Base-by-base conservation (phyloP, 2,888 invertebrate species). In the Tolmerus cingulatus region DNA sequence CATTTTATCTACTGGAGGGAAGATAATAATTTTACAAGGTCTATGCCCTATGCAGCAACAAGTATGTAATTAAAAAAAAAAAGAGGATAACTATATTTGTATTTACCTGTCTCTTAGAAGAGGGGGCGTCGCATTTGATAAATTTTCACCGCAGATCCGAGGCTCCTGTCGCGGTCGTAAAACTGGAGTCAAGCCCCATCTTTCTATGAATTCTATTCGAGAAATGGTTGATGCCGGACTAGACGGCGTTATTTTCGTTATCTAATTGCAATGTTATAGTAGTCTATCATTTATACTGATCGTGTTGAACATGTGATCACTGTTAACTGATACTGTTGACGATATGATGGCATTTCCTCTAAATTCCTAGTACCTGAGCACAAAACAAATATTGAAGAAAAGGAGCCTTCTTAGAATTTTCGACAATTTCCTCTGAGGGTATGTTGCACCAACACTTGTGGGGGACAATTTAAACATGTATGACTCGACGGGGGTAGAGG, bases 171-270 rank as follows among this genome's bases (percentile, higher is more conserved):
- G 97, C 96, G 97, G 97, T 95, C 96, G 96, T 95, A 97, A 96
- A 96, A 97, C 97, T 96, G 97, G 97, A 96, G 97, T 97, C 95
- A 97, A 97, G 96, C 97, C 97, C 97, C 97, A 97, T 97, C 97
- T 97, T 95, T 97, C 97, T 95, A 97, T 96, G 95, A 97, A 97
- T 96, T 97, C 97, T 96, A 97, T 96, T 95, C 97, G 97, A 96
- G 97, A 97, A 98, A 97, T 97, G 96, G 91, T 93, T 93, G 92
- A 91, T 90, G 91, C 91, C 91, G 92, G 91, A 90, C 91, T 91
- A 90, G 78, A 87, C 88, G 87, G 88, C 87, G 85, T 87, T 87
- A 86, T 88, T 86, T 88, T 84, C 82, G 88, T 88, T 88, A 88
- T 88, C 88, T 88, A 87, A 87, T 86, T 84, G 43, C 43, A 46